Evolutionary conservation across 2,113 vertebrate genomes (phyloP), one percentile per base, ranked within the genome.

Genomic region (Lophius piscatorius): DNA sequence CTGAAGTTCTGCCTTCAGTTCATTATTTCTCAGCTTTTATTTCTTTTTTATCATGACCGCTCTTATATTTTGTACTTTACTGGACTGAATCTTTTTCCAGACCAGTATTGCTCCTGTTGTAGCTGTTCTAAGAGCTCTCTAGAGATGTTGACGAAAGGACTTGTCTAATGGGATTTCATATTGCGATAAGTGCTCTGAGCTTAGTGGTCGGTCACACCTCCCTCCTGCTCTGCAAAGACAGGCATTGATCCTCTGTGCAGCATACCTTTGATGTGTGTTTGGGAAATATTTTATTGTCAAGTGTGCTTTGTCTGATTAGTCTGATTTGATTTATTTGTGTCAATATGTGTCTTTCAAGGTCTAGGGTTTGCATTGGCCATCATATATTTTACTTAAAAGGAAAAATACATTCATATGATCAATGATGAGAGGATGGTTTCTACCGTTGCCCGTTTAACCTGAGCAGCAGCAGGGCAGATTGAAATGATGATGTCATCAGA

Each of bases 121-220:
- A 60, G 65, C 52, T 59, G 26, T 13, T 71, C 50, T 73, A 61
- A 83, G 76, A 74, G 78, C 68, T 74, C 80, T 83, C 71, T 42
- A 51, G 71, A 77, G 80, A 87, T 81, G 66, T 85, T 62, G 81
- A 84, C 86, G 74, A 89, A 87, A 89, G 80, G 74, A 77, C 63
- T 77, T 47, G 59, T 79, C 66, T 82, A 87, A 89, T 86, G 80
- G 80, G 85, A 87, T 89, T 86, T 82, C 80, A 85, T 61, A 68
- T 79, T 0, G 60, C 1, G 51, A 77, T 86, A 83, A 86, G 83
- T 87, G 80, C 71, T 81, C 45, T 41, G 62, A 81, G 82, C 63
- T 56, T 3, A 41, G 65, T 65, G 82, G 41, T 70, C 72, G 82
- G 65, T 82, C 62, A 64, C 78, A 72, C 64, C 58, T 74, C 68